Base-by-base conservation (phyloP, 2,113 vertebrate genomes). In the Petaurus breviceps region DNA sequence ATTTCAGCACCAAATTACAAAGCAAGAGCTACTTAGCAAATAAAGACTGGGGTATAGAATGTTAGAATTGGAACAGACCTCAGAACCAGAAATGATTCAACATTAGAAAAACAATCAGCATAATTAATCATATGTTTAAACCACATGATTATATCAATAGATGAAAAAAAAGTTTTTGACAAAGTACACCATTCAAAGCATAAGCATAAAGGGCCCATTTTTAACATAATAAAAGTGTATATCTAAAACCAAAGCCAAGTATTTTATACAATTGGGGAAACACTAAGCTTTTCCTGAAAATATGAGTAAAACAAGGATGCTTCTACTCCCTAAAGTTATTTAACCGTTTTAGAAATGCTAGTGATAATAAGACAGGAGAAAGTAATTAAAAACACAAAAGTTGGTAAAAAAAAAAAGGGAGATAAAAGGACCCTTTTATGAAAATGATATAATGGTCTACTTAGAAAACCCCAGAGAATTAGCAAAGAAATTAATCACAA, bases 381-480 rank as follows among this genome's bases (percentile, higher is more conserved):
- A 11, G 28, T n/a, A 77, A 77, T 77, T 77, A 77, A 77, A 19
- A 43, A 43, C 68, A 77, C 68, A 77, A 77, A 77, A 77, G n/a
- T 19, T 37, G 4, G 31, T 37, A 19, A 57, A 49, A 57, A 57
- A 8, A 19, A 57, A 49, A 57, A 57, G 26, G 24, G 0, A 57
- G 25, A 26, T 26, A 31, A 77, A 77, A 77, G 68, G 16, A 0
- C 61, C 68, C 37, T 16, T n/a, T 22, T 77, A n/a, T 55, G 50
- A 28, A 94, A 10, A 92, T 93, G 19, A n/a, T 3, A 43, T 49
- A 37, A 6, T 43, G 8, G 47, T 47, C 52, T 47, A 90, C 19
- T 61, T 61, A 92, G 53, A 94, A 94, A 68, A 90, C 3, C 37
- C 37, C 25, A 96, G 51, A 77, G 37, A 96, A 57, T 84, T 2